Percentiles rank a stretch among this genome's conserved stretches.
phyloP scores from a whole-genome alignment of 2,113 vertebrate species.

The Paradoxurus hermaphroditus region DNA sequence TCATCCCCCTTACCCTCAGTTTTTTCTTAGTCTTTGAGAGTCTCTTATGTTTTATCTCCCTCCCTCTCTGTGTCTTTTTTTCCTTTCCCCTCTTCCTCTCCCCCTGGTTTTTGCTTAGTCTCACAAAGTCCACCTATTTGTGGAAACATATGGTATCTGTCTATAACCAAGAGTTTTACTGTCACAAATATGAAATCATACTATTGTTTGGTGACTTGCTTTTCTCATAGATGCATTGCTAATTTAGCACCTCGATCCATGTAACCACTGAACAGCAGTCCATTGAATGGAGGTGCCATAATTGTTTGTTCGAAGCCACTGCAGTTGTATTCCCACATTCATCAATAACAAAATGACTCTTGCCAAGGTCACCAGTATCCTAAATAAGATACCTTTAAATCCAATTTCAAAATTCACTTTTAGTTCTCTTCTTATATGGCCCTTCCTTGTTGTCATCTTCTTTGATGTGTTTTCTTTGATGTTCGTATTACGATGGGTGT shows the following conservation, averaged over 20 bases:
- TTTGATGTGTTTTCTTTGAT: conserved; percentile 47
- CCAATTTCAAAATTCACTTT: neutral
- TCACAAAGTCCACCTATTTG: too few relatives aligned
- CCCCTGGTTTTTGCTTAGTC: too few relatives aligned
- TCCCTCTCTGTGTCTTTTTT: too few relatives aligned
- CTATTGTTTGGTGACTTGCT: neutral
- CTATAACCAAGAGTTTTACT: neutral
- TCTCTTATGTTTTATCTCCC: too few relatives aligned
- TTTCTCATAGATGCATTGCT: neutral
- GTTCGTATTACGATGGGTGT: neutral
- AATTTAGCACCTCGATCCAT: neutral
- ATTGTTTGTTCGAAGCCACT: neutral
- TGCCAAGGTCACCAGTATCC: neutral
- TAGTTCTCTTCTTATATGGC: neutral
- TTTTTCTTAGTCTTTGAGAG: too few relatives aligned
- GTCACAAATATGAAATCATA: neutral
- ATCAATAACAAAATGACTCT: neutral
- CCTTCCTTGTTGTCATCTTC: neutral
- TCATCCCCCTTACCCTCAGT: too few relatives aligned
- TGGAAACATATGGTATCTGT: too few relatives aligned
- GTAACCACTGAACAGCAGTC: neutral
- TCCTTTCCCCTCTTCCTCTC: too few relatives aligned
- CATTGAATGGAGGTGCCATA: neutral
- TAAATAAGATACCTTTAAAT: neutral
- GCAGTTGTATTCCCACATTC: neutral